These are phyloP conservation scores for Halocynthia aurantium DNA, from an alignment of 23 tunicate species.

Conservation along the genomic window DNA sequence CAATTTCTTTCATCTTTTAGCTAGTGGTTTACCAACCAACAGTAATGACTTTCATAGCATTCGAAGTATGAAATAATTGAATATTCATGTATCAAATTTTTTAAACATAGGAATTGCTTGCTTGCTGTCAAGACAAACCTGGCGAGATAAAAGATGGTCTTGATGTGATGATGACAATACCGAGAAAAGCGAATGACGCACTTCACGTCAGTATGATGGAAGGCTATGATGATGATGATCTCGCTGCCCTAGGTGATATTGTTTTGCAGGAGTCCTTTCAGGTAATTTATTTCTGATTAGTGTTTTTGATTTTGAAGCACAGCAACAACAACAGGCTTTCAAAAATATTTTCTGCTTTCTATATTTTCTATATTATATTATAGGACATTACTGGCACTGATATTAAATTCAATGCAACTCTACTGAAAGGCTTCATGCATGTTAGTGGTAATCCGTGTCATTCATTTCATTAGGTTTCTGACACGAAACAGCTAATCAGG, in stretches of 20 bases:
- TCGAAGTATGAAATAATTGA: too few relatives aligned
- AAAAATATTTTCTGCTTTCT: background rate
- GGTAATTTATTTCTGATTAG: slow-evolving; percentile 11
- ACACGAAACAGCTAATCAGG: slow-evolving; percentile 79
- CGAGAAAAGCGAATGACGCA: slow-evolving; percentile 85
- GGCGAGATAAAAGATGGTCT: slow-evolving; percentile 93
- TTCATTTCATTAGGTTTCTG: slow-evolving; percentile 40
- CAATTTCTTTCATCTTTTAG: too few relatives aligned
- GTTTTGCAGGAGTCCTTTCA: slow-evolving; percentile 82
- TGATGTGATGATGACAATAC: slow-evolving; percentile 89
- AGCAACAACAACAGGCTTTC: too few relatives aligned
- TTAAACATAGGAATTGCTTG: slow-evolving; percentile 54
- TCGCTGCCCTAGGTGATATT: slow-evolving; percentile 55
- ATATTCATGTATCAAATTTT: too few relatives aligned
- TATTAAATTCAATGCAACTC: background rate
- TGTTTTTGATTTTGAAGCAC: too few relatives aligned
- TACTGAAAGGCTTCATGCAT: background rate
- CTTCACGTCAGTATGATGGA: slow-evolving; percentile 73
- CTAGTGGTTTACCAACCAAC: too few relatives aligned
- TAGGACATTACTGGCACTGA: background rate
- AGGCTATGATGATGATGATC: slow-evolving; percentile 59
- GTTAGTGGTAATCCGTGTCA: too few relatives aligned
- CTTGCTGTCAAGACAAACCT: slow-evolving; percentile 68
- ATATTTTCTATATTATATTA: background rate
- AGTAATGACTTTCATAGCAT: too few relatives aligned